Base-by-base conservation (phyloP, 92 coral and sea anemone species). In the Paragorgia papillata region DNA sequence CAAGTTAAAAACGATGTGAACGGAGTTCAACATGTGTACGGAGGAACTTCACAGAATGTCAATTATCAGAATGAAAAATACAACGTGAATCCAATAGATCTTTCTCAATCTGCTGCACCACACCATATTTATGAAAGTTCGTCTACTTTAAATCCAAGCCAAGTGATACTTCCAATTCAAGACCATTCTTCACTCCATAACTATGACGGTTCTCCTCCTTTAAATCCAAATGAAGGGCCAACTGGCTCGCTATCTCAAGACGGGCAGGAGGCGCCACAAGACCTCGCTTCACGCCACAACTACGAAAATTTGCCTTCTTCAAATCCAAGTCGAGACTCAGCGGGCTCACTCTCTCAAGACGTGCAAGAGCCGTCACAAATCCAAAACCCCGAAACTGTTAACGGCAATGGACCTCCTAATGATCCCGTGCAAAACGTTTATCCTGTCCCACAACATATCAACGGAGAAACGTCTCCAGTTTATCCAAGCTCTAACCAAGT, bases 381-480 rank as follows among this genome's bases (percentile, higher is more conserved):
- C 43, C 12, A 4, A 12, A 5, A 37, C 43, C 6, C 5, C 12
- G 5, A 5, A 4, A 37, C 43, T 5, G 12, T 37, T 37, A 12
- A 37, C 12, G 12, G 12, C 43, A 12, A 4, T 37, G 43, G 43
- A 37, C 43, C 43, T 37, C 43, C 43, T 37, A 12, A 37, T 37
- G 43, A 48, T 63, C 0, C 90, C 87, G 34, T 82, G 71, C 55
- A 83, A 76, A 4, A 77, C 87, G 18, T 61, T n/a, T n/a, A n/a
- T n/a, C n/a, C 62, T 14, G 68, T 21, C 6, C 10, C 41, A 62
- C 41, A 34, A 4, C 6, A 37, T 37, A 37, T 73, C 5, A 33
- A 54, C 32, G 54, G 59, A 15, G 75, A 40, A 7, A 81, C 82
- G 53, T 87, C 82, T 20, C 64, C 75, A n/a, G 87, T 70, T 12